Evolutionary conservation across 1,140 invertebrate genomes (phyloP), one percentile per base, ranked within the genome.

Genomic region (Brachionus rubens): DNA sequence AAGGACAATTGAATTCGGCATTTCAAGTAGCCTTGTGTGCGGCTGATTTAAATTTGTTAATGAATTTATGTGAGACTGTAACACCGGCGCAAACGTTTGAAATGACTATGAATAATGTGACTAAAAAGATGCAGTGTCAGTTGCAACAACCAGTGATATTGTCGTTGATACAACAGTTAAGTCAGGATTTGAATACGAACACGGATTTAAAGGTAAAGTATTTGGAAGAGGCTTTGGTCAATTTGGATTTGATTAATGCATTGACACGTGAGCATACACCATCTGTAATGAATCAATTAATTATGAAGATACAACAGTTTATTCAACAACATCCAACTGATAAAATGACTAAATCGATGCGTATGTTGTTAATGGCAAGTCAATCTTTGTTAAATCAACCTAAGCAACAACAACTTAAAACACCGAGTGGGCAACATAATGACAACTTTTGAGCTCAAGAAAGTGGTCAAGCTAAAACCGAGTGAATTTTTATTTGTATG

Each of bases 111-210:
- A 41, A 54, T 24, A 41, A 16, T 54, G 40, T 33, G 14, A 75
- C 50, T 12, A 75, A 72, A 26, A 72, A 72, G 12, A 48, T 19
- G 3, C 88, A 89, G 1, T 91, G 89, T 81, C 87, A 89, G 12
- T 84, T 93, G 12, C 89, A 90, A 68, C 92, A 94, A 81, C 91
- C 91, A 78, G 92, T 95, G 43, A 86, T 96, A 62, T 85, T 97
- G 28, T 94, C 93, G 0, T 87, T 97, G 1, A 91, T 96, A 78
- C 92, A 95, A 83, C 94, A 97, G 82, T 87, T 97, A 2, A 91
- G 92, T 3, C 90, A 91, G 1, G 92, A 96, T 82, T 88, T 97
- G 82, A 87, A 87, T 28, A 87, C 89, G 68, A 89, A 93, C 80
- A 92, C 91, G n/a, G 91, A 92, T 79, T 86, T 93, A 3, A 96